phyloP scores from a whole-genome alignment of 2,113 vertebrate genomes.

The Indri indri region DNA sequence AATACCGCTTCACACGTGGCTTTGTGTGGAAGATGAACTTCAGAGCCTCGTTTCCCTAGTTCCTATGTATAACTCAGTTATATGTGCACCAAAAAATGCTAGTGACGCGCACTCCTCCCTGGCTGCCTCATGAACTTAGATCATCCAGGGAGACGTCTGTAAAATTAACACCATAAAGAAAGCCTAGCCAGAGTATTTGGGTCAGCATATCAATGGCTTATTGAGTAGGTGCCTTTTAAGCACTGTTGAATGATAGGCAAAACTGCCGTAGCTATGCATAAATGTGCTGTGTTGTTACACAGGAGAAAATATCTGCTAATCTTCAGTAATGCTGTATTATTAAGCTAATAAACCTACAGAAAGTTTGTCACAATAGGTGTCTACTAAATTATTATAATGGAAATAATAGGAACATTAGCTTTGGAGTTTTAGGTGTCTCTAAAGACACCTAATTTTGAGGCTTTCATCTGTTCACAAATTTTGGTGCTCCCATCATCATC shows the following conservation, averaged over 20 bases:
- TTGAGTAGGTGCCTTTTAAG: neutral
- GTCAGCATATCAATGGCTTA: neutral
- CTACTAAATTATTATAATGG: neutral
- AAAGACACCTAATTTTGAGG: constrained; percentile 17
- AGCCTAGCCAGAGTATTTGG: neutral
- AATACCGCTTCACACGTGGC: neutral
- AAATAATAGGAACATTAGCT: neutral
- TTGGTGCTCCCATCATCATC: neutral
- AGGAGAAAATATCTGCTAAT: constrained; percentile 14
- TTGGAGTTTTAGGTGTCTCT: neutral
- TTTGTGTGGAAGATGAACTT: neutral
- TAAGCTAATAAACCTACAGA: constrained; percentile 18
- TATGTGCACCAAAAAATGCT: neutral
- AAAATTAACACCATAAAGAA: neutral
- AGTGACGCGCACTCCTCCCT: neutral
- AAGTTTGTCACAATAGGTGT: neutral
- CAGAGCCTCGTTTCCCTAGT: neutral
- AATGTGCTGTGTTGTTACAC: neutral
- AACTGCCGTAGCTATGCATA: neutral
- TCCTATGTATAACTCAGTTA: neutral
- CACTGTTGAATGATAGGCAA: neutral
- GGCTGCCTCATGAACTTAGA: neutral
- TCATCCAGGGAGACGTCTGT: neutral
- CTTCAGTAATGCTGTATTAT: neutral
- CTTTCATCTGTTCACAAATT: neutral